A percentile compares a stretch with the other conserved stretches of the same genome.
Evolutionary conservation across 2,797 vertebrate genomes (phyloP).

Genomic region (Sebastes reedi): DNA sequence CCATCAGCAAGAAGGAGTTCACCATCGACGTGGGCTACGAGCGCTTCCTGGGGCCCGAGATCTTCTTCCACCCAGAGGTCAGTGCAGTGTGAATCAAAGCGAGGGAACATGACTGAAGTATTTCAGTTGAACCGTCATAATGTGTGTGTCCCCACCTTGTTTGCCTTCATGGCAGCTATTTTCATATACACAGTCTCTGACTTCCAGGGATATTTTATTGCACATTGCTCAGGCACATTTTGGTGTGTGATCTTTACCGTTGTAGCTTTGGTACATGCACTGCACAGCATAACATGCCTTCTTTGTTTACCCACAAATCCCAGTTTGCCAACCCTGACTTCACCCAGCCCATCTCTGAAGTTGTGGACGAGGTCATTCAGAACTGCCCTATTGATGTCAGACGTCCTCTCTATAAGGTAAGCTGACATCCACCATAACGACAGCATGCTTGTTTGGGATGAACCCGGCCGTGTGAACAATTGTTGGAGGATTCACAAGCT

Average conservation of each 20-base stretch:
- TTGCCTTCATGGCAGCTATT: not conserved
- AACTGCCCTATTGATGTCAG: slow-evolving; percentile 98
- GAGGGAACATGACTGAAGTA: not conserved
- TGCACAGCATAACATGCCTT: not conserved
- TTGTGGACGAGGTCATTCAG: slow-evolving; percentile 98
- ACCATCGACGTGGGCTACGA: slow-evolving; percentile 97
- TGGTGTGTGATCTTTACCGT: too few relatives aligned
- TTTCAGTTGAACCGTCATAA: not conserved
- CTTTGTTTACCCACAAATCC: not conserved
- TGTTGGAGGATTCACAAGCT: not conserved
- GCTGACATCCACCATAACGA: not conserved
- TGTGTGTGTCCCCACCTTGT: not conserved
- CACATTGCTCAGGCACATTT: not conserved
- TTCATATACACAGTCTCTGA: not conserved
- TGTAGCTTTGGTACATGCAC: too few relatives aligned
- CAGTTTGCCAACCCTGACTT: slow-evolving; percentile 99
- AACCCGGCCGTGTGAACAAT: not conserved
- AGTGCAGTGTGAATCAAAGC: not conserved
- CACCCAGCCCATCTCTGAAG: slow-evolving; percentile 97
- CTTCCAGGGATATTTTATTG: not conserved
- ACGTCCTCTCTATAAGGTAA: slow-evolving; percentile 96
- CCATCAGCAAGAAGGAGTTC: slow-evolving; percentile 98
- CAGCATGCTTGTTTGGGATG: too few relatives aligned
- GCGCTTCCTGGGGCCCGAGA: slow-evolving; percentile 96
- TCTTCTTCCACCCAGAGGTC: slow-evolving; percentile 98